Percentiles rank a stretch among this genome's conserved stretches.
These are phyloP conservation scores for Lucilia cuprina DNA, from an alignment of 1,140 invertebrate species.

Conservation along the genomic window DNA sequence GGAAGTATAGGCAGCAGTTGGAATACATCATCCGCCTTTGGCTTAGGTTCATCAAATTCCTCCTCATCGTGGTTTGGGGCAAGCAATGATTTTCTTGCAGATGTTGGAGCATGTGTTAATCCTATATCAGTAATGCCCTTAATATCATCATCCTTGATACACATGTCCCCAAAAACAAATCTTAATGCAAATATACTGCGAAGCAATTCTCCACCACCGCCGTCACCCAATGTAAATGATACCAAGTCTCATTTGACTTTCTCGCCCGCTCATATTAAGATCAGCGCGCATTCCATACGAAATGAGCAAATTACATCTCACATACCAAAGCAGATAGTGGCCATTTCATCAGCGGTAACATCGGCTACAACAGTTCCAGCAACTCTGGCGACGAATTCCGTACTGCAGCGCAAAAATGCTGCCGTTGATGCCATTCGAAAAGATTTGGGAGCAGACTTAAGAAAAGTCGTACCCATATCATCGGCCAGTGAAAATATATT, in stretches of 20 bases:
- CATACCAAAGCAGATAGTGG: constrained; percentile 67
- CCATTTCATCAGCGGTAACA: constrained; percentile 54
- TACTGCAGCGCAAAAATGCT: constrained; percentile 49
- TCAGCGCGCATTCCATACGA: constrained; percentile 58
- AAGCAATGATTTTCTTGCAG: constrained; percentile 72
- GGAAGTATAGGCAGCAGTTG: constrained; percentile 43
- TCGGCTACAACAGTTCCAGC: constrained; percentile 46
- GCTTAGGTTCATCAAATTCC: constrained; percentile 66
- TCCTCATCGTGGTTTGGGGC: constrained; percentile 63
- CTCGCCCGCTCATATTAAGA: constrained; percentile 70
- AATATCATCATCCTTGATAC: constrained; percentile 45
- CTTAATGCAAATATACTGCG: constrained; percentile 46
- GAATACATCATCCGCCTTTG: not conserved
- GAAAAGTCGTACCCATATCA: constrained; percentile 23
- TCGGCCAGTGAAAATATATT: not conserved
- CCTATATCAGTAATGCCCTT: constrained; percentile 76
- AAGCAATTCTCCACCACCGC: constrained; percentile 42
- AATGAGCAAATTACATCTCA: constrained; percentile 61
- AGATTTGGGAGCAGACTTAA: constrained; percentile 49
- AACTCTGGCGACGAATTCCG: constrained; percentile 54
- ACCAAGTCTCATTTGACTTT: constrained; percentile 72
- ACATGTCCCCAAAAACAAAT: constrained; percentile 49
- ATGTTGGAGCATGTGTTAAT: constrained; percentile 78
- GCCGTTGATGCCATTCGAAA: constrained; percentile 57
- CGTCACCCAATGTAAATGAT: constrained; percentile 48